Evolutionary conservation across 2,797 vertebrate genomes (phyloP), one percentile per base, ranked within the genome.

Genomic region (Sebastes kiyomatsui): DNA sequence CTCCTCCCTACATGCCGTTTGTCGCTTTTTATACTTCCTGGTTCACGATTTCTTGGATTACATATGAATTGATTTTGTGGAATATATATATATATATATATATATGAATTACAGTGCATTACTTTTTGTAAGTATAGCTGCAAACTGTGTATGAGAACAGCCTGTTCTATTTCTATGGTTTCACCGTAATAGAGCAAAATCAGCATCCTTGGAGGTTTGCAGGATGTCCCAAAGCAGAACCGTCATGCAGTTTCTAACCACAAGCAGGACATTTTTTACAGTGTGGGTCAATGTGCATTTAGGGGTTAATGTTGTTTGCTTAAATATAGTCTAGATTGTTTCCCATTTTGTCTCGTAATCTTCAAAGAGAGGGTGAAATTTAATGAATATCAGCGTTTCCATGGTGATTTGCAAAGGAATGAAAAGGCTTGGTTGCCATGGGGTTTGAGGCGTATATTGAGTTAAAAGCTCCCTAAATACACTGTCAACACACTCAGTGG

Each of bases 381-480:
- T 85, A 83, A 91, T 89, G 76, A 92, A 91, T 75, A 85, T 83
- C 71, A 56, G 72, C 13, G 90, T 91, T 93, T 81, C 91, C 90
- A 93, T 94, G 89, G 90, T 77, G 82, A 93, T 71, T 72, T 58
- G 79, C 78, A 66, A 54, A 80, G 81, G 81, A 84, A 91, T 87
- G 78, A 84, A 91, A 88, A 84, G 81, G 81, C 75, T 76, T 42
- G 67, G 87, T 88, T 91, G 86, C 86, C 69, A 88, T 87, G 88
- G 87, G 89, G 89, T 88, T 89, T 88, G 83, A 92, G 77, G 71
- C 54, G 14, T 89, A 86, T 86, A 88, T 88, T 79, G 87, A 90
- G 85, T 93, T 91, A 92, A 94, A 94, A 91, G 87, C 90, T 90
- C 88, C 87, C 84, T 90, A 92, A 94, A 92, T 89, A 86, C 89